Conservation (phyloP, 2,888 invertebrate species). For the Allygus modestus region DNA sequence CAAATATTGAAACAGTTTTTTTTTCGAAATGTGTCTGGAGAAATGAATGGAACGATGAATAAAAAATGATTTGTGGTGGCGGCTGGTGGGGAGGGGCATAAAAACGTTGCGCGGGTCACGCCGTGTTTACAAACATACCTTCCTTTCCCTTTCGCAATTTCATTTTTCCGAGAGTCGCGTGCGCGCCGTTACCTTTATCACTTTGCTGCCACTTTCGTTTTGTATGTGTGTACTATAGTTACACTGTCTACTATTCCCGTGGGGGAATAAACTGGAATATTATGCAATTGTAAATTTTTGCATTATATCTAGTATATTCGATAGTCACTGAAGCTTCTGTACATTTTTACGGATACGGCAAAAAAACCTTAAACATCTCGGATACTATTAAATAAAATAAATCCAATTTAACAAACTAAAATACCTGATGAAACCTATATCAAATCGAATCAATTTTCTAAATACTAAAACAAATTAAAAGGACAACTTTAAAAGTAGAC, state of each 20-base stretch:
- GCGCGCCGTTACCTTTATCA: conserved; percentile 12
- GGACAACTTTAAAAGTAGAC: too few species aligned
- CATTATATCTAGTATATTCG: too few species aligned
- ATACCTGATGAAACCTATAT: too few species aligned
- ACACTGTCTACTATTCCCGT: not conserved
- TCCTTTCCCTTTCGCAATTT: conserved; percentile 50
- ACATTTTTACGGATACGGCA: too few species aligned
- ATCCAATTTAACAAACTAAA: too few species aligned
- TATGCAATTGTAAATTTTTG: too few species aligned
- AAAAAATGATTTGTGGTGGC: conserved; percentile 62
- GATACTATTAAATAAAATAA: too few species aligned
- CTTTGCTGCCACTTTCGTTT: not conserved
- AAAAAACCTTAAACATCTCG: too few species aligned
- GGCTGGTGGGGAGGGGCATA: conserved; percentile 30
- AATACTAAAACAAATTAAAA: too few species aligned
- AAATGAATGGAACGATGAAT: conserved; percentile 62
- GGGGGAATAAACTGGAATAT: too few species aligned
- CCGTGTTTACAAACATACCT: conserved; percentile 53
- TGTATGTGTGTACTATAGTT: not conserved
- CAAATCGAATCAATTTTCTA: too few species aligned
- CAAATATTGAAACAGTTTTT: conserved; percentile 28
- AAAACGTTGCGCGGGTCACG: conserved; percentile 55
- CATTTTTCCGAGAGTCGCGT: conserved; percentile 49
- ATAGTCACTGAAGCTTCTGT: too few species aligned
- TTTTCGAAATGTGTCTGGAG: conserved; percentile 40